Conservation (phyloP, 2,888 invertebrate species). For the Sclerodermus sp. region DNA sequence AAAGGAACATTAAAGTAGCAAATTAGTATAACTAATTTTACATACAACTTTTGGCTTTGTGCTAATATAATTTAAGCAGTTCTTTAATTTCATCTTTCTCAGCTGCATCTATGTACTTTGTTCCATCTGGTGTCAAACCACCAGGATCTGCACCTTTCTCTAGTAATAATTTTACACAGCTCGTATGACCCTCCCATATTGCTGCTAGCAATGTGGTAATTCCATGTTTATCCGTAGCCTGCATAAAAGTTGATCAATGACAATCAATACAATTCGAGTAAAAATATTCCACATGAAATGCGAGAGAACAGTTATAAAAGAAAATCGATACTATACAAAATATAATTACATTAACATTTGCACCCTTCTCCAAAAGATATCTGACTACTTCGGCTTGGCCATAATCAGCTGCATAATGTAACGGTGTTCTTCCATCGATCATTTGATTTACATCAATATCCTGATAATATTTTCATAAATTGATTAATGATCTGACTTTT, state of each 20-base stretch:
- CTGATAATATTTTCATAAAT: conserved; percentile 56
- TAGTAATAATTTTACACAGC: conserved; percentile 85
- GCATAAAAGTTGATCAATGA: too few species aligned
- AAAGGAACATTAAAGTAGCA: conserved; percentile 50
- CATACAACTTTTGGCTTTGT: conserved; percentile 38
- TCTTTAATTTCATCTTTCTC: conserved; percentile 90
- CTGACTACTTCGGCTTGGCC: conserved; percentile 88
- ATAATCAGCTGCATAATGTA: conserved; percentile 96
- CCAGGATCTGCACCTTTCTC: conserved; percentile 70
- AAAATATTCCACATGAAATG: too few species aligned
- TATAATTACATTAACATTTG: conserved; percentile 86
- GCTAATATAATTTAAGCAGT: conserved; percentile 62
- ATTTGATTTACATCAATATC: conserved; percentile 82
- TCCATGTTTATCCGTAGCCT: conserved; percentile 93
- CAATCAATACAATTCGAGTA: too few species aligned
- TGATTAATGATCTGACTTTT: neutral
- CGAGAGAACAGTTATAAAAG: too few species aligned
- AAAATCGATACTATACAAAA: neutral
- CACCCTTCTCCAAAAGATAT: conserved; percentile 86
- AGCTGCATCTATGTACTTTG: conserved; percentile 83
- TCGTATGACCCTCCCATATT: conserved; percentile 94
- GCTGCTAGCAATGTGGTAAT: conserved; percentile 92
- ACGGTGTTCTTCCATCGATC: conserved; percentile 85
- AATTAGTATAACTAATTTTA: conserved; percentile 47
- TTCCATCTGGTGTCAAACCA: conserved; percentile 86